Conservation (phyloP, 1,140 invertebrate species). For the Pseudomyrmex pallidus region DNA sequence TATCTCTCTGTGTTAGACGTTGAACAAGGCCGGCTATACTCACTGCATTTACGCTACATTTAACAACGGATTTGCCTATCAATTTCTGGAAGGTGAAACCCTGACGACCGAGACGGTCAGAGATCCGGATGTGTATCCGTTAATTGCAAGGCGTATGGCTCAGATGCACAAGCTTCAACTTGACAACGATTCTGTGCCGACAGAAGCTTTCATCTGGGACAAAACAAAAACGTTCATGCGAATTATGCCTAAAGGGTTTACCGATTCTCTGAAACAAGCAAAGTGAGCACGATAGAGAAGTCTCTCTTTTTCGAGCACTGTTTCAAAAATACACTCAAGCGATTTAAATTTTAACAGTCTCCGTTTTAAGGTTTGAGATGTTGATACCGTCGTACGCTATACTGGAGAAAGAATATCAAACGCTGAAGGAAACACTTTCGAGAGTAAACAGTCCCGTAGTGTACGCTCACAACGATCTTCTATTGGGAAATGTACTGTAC, state of each 20-base stretch:
- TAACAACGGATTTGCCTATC: constrained; percentile 97
- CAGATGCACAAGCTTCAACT: constrained; percentile 90
- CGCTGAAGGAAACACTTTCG: constrained; percentile 88
- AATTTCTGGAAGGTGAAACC: constrained; percentile 94
- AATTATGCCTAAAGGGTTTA: constrained; percentile 89
- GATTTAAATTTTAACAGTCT: constrained; percentile 7
- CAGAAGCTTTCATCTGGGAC: constrained; percentile 89
- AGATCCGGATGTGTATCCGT: constrained; percentile 89
- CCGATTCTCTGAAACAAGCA: constrained; percentile 87
- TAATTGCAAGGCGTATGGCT: constrained; percentile 93
- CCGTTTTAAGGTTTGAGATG: constrained; percentile 88
- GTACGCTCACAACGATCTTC: constrained; percentile 98
- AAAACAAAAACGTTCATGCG: constrained; percentile 91
- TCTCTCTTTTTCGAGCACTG: not conserved
- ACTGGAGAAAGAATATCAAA: constrained; percentile 89
- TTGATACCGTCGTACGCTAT: constrained; percentile 88
- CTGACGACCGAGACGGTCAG: constrained; percentile 90
- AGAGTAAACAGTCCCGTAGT: constrained; percentile 92
- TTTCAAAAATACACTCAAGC: not conserved
- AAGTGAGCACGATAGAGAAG: constrained; percentile 83
- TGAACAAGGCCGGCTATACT: constrained; percentile 91
- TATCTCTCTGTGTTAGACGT: constrained; percentile 86
- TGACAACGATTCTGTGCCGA: constrained; percentile 75
- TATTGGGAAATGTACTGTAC: constrained; percentile 97
- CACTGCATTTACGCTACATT: constrained; percentile 96